Evolutionary conservation across 2,888 invertebrate species (phyloP).

Genomic region (Sphinx pinastri): DNA sequence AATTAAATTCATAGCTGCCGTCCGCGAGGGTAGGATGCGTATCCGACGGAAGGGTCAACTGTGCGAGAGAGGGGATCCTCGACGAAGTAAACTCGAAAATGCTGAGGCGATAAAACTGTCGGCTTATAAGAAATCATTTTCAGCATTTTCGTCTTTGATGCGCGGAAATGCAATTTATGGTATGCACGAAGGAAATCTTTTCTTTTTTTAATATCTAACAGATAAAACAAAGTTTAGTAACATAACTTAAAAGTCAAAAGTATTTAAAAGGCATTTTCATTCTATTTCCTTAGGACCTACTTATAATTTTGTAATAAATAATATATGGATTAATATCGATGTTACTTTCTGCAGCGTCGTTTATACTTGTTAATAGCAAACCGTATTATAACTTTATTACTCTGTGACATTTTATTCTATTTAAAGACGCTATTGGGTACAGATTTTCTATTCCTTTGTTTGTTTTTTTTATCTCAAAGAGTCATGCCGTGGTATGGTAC

Average conservation of each 20-base stretch:
- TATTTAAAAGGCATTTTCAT: no score
- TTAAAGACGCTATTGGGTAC: not conserved
- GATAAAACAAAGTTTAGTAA: no score
- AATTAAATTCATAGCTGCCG: slow-evolving; percentile 65
- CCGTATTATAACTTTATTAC: no score
- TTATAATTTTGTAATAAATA: no score
- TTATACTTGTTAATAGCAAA: no score
- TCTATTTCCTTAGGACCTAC: no score
- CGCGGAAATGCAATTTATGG: slow-evolving; percentile 42
- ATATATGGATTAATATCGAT: no score
- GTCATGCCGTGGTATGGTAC: not conserved
- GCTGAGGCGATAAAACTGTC: slow-evolving; percentile 42
- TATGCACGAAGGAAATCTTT: slow-evolving; percentile 47
- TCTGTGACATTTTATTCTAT: not conserved
- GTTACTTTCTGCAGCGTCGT: no score
- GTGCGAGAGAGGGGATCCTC: slow-evolving; percentile 43
- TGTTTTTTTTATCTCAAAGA: slow-evolving; percentile 1
- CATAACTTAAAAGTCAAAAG: no score
- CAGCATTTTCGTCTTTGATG: slow-evolving; percentile 50
- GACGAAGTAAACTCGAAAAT: slow-evolving; percentile 41
- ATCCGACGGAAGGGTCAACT: slow-evolving; percentile 66
- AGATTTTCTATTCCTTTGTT: not conserved
- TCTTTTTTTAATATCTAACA: not conserved
- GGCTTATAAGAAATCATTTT: slow-evolving; percentile 45
- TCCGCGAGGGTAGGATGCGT: slow-evolving; percentile 41